Evolutionary conservation across 2,797 vertebrate species (phyloP).

Genomic region (Cephalopachus bancanus): DNA sequence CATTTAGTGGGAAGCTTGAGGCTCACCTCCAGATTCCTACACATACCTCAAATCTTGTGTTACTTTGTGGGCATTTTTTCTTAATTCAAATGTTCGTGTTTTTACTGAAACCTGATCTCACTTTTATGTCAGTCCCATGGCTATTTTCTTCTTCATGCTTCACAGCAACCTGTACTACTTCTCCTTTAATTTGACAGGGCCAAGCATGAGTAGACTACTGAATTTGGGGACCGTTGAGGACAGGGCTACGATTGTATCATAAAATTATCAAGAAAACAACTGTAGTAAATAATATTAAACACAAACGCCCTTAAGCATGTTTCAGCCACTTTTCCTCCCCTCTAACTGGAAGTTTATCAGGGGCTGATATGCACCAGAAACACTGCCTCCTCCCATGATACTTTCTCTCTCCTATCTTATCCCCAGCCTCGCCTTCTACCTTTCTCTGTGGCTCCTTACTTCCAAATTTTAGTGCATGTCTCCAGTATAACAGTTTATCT

Average conservation of each 20-base stretch:
- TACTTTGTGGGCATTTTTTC: neutral
- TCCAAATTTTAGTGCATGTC: neutral
- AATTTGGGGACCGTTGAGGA: neutral
- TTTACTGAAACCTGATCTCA: neutral
- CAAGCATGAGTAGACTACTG: neutral
- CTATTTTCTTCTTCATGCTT: neutral
- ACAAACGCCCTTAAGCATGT: neutral
- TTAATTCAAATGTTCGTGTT: neutral
- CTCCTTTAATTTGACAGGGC: neutral
- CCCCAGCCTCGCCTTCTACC: neutral
- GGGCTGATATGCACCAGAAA: neutral
- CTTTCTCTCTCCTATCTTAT: neutral
- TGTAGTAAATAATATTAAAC: neutral
- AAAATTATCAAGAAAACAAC: neutral
- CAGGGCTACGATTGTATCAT: neutral
- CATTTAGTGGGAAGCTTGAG: neutral
- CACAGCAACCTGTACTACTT: neutral
- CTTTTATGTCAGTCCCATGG: neutral
- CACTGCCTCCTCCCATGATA: no score
- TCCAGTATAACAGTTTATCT: neutral
- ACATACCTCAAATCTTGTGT: neutral
- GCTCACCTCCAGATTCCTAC: neutral
- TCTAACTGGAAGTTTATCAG: neutral
- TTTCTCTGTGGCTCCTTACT: neutral
- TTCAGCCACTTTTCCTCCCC: neutral